Evolutionary conservation across 2,113 vertebrate species (phyloP), one percentile per base, ranked within the genome.

Genomic region (Scomber colias): DNA sequence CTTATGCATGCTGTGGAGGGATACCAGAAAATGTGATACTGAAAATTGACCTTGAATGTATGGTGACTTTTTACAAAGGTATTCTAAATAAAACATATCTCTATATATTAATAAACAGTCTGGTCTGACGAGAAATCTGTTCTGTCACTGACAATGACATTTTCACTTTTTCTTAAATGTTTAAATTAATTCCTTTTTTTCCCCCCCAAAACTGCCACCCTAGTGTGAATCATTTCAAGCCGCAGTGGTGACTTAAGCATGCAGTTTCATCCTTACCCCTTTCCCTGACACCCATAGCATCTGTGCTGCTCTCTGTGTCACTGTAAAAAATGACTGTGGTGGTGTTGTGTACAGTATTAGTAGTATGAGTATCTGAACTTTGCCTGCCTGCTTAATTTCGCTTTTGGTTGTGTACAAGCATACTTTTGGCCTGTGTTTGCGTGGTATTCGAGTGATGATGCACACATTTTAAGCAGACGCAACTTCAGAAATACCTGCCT

Each of bases 31-130:
- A 91, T 94, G 94, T 94, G 92, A 93, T 92, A 81, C 83, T 92
- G 73, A 92, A 91, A 88, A 92, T 92, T 93, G 93, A 94, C 93
- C 85, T 92, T 95, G 94, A 94, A 95, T 95, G 94, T 96, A 95
- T 94, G 94, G 95, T 95, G 94, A 95, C 92, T 95, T 96, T 96
- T 94, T 95, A 95, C 95, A 92, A 93, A 93, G 89, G 90, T 92
- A 94, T 92, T 92, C 89, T 91, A 89, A 94, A 94, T 93, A 93
- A 94, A 94, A 94, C 83, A 93, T 90, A 95, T 93, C 91, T 95
- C 90, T 95, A 94, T 95, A 95, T 95, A 95, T 95, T 95, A 95
- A 95, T 95, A 95, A 95, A 95, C 89, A 78, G 90, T 93, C 82
- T 95, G 90, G 93, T 95, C 92, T 93, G 92, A 88, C 69, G 83